Evolutionary conservation across 2,888 invertebrate genomes (phyloP), one percentile per base, ranked within the genome.

Genomic region (Drosophila tanythrix): DNA sequence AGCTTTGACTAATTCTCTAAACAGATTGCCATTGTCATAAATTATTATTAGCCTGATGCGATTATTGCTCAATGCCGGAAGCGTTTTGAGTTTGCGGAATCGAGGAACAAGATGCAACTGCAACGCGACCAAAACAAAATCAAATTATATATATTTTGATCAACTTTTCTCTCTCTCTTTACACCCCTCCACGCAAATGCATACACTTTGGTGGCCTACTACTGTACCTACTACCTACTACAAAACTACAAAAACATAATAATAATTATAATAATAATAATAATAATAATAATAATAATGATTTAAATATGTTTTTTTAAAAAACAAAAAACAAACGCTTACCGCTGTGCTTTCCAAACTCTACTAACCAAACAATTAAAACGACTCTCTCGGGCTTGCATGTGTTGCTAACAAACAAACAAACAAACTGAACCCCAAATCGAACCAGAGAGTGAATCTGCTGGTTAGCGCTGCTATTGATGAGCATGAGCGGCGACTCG

Each of bases 161-260:
- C 74, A 83, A 89, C 86, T 82, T 90, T 80, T 90, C 88, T 88
- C 82, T 82, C 82, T 90, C 88, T 90, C 69, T 84, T 84, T 84
- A 88, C 76, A 89, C 89, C 79, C 59, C 74, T n/a, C 78, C 74
- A 83, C 84, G 84, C 85, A 88, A 85, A 86, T 91, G 91, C 91
- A 90, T 83, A 82, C 76, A 79, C 81, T 88, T 83, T 88, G 87
- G 90, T 91, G 91, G 90, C 90, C 88, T 69, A 81, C 80, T 84
- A 81, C 88, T 86, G 71, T 85, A 82, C 79, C 90, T 88, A 81
- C 77, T 82, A 88, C 79, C 74, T 79, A 81, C 73, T 77, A 81
- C 74, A 83, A 86, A 82, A 82, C 70, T 74, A 46, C 46, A 82
- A 80, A 77, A 77, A 70, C 35, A 60, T 73, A 76, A 40, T 40